phyloP scores from a whole-genome alignment of 1,140 invertebrate species.

The Maconellicoccus hirsutus region DNA sequence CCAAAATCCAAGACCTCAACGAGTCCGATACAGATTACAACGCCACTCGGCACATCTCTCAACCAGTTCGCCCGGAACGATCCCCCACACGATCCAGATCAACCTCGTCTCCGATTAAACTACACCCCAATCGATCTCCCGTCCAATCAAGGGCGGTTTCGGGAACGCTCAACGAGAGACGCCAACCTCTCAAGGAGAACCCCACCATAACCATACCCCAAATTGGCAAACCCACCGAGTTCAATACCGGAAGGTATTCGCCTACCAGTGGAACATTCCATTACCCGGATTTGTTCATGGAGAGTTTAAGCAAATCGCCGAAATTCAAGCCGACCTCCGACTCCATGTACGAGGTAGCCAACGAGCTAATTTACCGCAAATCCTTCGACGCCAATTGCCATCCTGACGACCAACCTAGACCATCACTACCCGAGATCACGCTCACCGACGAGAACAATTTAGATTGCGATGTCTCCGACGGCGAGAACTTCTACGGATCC shows the following conservation, averaged over 20 bases:
- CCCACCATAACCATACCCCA: not conserved
- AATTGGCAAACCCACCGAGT: not conserved
- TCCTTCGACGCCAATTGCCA: not conserved
- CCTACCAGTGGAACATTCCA: constrained; percentile 12
- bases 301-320: constrained; percentile 12
- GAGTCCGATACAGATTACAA: constrained; percentile 11
- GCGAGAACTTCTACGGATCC: not conserved
- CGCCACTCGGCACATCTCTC: constrained; percentile 23
- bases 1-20: not conserved
- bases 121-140: not conserved
- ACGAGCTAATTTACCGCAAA: not conserved
- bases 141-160: not conserved
- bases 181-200: not conserved
- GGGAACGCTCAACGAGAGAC: not conserved
- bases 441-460: not conserved
- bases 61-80: constrained; percentile 22
- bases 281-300: constrained; percentile 17
- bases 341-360: not conserved
- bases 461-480: not conserved
- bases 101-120: not conserved
- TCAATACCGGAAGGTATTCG: not conserved
- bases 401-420: not conserved
- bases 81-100: not conserved
- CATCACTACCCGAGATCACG: not conserved
- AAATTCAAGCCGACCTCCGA: not conserved